Evolutionary conservation across 2,797 vertebrate genomes (phyloP).

Genomic region (Thaleichthys pacificus): DNA sequence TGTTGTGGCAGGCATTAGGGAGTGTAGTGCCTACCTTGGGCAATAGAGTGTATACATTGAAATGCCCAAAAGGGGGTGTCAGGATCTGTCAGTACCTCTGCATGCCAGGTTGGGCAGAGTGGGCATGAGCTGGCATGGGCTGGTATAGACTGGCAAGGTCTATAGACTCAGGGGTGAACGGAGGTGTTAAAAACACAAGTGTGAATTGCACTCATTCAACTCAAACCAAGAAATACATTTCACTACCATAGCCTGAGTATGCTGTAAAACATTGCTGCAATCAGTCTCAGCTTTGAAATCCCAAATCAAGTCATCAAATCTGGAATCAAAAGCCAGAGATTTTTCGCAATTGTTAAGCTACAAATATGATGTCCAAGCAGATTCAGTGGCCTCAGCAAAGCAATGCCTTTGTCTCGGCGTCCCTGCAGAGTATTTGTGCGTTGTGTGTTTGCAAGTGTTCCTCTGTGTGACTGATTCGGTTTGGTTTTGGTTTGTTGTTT

Average conservation of each 20-base stretch:
- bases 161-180: constrained; percentile 60
- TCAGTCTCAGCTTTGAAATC: constrained; percentile 47
- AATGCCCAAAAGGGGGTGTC: constrained; percentile 27
- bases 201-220: constrained; percentile 35
- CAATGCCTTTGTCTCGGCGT: constrained; percentile 28
- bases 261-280: constrained; percentile 48
- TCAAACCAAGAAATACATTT: constrained; percentile 53
- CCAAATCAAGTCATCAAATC: constrained; percentile 31
- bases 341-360: constrained; percentile 29
- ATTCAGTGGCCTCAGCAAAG: constrained; percentile 19
- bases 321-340: constrained; percentile 37
- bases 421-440: constrained; percentile 42
- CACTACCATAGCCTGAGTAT: constrained; percentile 40
- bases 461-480: constrained; percentile 39
- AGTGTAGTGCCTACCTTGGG: constrained; percentile 19
- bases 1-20: background rate
- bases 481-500: constrained; percentile 43
- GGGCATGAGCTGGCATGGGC: background rate
- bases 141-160: constrained; percentile 35
- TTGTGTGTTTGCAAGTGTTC: constrained; percentile 40
- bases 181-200: constrained; percentile 55
- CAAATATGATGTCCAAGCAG: constrained; percentile 39
- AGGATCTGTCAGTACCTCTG: constrained; percentile 29
- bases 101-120: constrained; percentile 34
- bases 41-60: constrained; percentile 11